These are phyloP conservation scores for Galleria mellonella DNA, from an alignment of 1,140 invertebrate species.

Conservation along the genomic window DNA sequence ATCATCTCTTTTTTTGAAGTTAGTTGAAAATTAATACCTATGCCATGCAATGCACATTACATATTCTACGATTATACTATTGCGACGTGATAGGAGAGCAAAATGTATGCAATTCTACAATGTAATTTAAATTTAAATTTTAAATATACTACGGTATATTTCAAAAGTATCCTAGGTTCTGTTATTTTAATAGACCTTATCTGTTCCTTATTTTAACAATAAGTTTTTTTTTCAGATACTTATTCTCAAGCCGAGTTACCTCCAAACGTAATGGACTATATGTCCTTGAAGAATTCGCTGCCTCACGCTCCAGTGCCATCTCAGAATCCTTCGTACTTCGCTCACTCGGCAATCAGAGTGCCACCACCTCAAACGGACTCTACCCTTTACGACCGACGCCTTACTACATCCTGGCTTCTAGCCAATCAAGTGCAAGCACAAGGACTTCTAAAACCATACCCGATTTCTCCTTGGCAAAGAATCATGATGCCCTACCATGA, in stretches of 20 bases:
- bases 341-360: slow-evolving; percentile 50
- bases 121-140: no score
- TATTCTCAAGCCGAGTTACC: slow-evolving; percentile 50
- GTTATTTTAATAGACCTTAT: no score
- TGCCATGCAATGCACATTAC: no score
- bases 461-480: slow-evolving; percentile 71
- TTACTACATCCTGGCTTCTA: slow-evolving; percentile 76
- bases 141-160: no score
- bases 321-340: slow-evolving; percentile 57
- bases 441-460: slow-evolving; percentile 59
- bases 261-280: slow-evolving; percentile 59
- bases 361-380: slow-evolving; percentile 45
- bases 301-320: slow-evolving; percentile 30
- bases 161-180: no score
- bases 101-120: no score
- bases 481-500: slow-evolving; percentile 73
- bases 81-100: no score
- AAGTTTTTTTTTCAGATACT: slow-evolving; percentile 57
- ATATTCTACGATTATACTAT: no score
- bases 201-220: no score
- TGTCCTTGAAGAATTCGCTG: slow-evolving; percentile 51
- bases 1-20: no score
- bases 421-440: slow-evolving; percentile 69
- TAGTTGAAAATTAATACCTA: no score
- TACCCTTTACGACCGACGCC: slow-evolving; percentile 62